Conservation (phyloP, 2,113 vertebrate species). For the Syngnathus floridae region DNA sequence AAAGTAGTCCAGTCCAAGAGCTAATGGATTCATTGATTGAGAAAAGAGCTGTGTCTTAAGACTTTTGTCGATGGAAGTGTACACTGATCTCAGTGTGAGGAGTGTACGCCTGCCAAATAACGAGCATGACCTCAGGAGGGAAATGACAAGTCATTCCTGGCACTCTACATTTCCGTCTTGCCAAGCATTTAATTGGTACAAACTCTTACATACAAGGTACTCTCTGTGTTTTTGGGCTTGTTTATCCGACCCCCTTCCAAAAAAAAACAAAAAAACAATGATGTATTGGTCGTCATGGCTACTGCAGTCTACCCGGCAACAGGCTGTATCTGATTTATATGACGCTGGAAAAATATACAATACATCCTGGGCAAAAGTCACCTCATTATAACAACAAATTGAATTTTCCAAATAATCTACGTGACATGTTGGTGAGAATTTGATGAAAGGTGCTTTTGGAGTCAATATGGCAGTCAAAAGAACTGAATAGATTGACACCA, state of each 20-base stretch:
- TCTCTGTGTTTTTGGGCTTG: not conserved
- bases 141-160: conserved; percentile 1
- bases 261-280: too few species aligned
- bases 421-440: not conserved
- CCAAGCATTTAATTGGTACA: not conserved
- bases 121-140: not conserved
- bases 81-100: conserved; percentile 8
- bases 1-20: not conserved
- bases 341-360: not conserved
- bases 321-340: not conserved
- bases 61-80: not conserved
- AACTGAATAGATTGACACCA: not conserved
- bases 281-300: not conserved
- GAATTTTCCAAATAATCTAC: not conserved
- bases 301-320: not conserved
- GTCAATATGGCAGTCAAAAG: not conserved
- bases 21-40: conserved; percentile 2
- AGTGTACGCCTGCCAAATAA: not conserved
- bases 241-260: too few species aligned
- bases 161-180: not conserved
- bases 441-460: not conserved
- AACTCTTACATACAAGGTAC: not conserved
- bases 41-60: not conserved
- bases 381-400: not conserved
- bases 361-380: not conserved